These are phyloP conservation scores for Porites australiensis DNA, from an alignment of 64 coral and sea anemone genomes.

Conservation along the genomic window DNA sequence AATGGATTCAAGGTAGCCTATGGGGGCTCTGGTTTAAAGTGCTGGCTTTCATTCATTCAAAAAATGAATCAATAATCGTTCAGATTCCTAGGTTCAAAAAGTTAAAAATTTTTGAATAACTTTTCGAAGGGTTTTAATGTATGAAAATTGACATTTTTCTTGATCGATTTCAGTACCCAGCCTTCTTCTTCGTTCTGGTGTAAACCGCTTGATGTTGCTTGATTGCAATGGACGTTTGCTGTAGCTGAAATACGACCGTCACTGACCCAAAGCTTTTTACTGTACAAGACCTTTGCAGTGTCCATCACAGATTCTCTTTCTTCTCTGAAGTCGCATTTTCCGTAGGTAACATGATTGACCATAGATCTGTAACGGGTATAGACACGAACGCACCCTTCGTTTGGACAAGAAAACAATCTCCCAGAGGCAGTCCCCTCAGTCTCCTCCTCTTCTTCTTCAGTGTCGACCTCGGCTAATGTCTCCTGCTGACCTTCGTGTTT, in stretches of 20 bases:
- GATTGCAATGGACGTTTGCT: too few relatives aligned
- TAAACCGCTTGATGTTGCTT: too few relatives aligned
- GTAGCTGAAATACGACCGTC: background rate
- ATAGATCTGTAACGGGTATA: conserved; percentile 50
- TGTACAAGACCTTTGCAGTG: conserved; percentile 70
- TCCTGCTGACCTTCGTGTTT: background rate
- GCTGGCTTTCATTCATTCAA: too few relatives aligned
- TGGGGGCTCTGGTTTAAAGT: too few relatives aligned
- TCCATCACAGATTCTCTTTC: conserved; percentile 67
- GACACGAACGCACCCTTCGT: conserved; percentile 33
- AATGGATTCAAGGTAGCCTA: too few relatives aligned
- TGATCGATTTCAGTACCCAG: conserved; percentile 65
- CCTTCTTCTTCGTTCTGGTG: conserved; percentile 46
- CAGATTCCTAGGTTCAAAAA: too few relatives aligned
- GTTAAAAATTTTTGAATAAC: too few relatives aligned
- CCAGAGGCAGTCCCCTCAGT: background rate
- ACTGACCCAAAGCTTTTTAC: conserved; percentile 21
- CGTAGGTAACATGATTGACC: conserved; percentile 63
- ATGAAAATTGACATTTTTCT: background rate
- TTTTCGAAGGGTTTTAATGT: too few relatives aligned
- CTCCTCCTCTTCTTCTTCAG: background rate
- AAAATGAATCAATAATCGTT: too few relatives aligned
- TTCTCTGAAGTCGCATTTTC: conserved; percentile 59
- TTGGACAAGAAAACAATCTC: conserved; percentile 41
- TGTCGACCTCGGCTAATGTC: background rate